Base-by-base conservation (phyloP, 2,113 vertebrate genomes). In the Laticauda laticaudata region DNA sequence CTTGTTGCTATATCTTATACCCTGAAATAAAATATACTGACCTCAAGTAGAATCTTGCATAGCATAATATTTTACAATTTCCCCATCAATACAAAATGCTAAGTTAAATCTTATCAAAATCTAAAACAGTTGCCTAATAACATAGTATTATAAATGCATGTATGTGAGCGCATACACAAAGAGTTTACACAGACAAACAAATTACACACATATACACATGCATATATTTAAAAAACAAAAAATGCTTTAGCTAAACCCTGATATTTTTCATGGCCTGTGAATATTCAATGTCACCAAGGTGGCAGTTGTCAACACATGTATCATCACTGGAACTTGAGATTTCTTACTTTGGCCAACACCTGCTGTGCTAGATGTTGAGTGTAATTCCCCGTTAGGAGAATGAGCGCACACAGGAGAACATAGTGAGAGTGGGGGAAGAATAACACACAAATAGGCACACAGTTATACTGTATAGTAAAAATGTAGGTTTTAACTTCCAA, bases 241-340 rank as follows among this genome's bases (percentile, higher is more conserved):
- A 56, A 56, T 43, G 48, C 2, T 53, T 91, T 26, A 26, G 0
- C 12, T 94, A 34, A 94, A n/a, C 10, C 89, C 88, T 59, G 0
- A 2, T 26, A 48, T 9, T 92, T 94, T 43, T n/a, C 10, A 14
- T 86, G 24, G 43, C 23, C 29, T 88, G 11, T 12, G n/a, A 45
- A 93, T 45, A 54, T 88, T 56, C 24, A 5, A n/a, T 92, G 8
- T 87, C 29, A 85, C n/a, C 51, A 57, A 0, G 55, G 15, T 90
- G 85, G 59, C n/a, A 94, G 45, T 91, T 88, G 91, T 54, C 10
- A 93, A 96, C 93, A 93, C 21, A 64, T 29, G 24, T 85, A 21
- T 92, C 89, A 75, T 87, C n/a, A 57, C 43, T 94, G 94, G 95
- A 96, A 96, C 89, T 92, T 24, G 93, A 96, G 87, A 86, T 88